A percentile compares a stretch with the other conserved stretches of the same genome.
Conservation (phyloP, 1,140 invertebrate species). For the Eulimnadia texana region DNA sequence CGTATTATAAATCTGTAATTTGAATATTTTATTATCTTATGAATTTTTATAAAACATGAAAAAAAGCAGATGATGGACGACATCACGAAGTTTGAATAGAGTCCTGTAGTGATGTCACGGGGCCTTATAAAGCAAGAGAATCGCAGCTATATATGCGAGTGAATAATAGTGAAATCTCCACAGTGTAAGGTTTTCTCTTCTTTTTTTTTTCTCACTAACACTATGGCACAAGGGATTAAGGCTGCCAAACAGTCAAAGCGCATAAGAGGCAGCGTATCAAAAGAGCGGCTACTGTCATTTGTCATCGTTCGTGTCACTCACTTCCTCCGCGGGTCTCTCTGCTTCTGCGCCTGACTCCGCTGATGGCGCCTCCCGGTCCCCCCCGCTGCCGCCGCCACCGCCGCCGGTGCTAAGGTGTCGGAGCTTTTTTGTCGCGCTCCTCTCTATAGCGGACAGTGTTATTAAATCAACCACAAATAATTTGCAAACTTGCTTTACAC, state of each 20-base stretch:
- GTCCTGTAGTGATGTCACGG: neutral
- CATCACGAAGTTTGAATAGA: neutral
- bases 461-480: no score
- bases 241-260: neutral
- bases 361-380: neutral
- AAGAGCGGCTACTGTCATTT: neutral
- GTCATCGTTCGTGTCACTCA: neutral
- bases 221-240: neutral
- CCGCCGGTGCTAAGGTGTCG: no score
- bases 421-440: no score
- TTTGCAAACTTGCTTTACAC: no score
- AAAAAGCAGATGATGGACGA: neutral
- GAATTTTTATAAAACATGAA: no score
- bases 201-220: no score
- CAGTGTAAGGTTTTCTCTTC: neutral
- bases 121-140: neutral
- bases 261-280: neutral
- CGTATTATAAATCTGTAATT: neutral
- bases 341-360: neutral
- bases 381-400: no score
- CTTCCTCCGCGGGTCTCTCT: neutral
- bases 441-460: no score
- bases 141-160: neutral
- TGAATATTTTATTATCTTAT: neutral
- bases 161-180: neutral